Percentiles rank a stretch among this genome's conserved stretches.
Evolutionary conservation across 2,113 vertebrate genomes (phyloP).

Genomic region (Macrotus californicus): DNA sequence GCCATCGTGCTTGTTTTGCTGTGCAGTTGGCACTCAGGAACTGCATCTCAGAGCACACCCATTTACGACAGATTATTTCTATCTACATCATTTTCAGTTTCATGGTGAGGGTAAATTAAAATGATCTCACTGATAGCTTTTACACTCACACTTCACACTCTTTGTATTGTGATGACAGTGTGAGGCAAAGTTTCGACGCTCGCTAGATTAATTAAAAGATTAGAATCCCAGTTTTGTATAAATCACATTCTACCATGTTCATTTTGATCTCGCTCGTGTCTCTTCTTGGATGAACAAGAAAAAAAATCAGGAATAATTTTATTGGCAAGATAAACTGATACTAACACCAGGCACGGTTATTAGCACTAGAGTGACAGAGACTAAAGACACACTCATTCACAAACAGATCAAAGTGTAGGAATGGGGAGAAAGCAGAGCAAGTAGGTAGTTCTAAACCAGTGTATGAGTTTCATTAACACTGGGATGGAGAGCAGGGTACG

Average conservation of each 20-base stretch:
- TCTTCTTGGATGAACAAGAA: neutral
- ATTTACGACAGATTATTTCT: neutral
- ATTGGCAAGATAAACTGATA: neutral
- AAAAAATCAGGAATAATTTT: neutral
- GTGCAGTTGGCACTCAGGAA: neutral
- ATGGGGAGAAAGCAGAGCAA: neutral
- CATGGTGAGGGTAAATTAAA: neutral
- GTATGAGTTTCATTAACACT: rapidly evolving
- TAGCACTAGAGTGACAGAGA: neutral
- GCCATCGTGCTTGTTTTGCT: neutral
- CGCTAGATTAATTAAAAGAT: neutral
- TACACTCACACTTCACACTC: neutral
- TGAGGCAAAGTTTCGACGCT: neutral
- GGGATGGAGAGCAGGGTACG: neutral
- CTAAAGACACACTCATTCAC: neutral
- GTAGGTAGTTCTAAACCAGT: neutral
- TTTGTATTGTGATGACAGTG: neutral
- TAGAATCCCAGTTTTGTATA: conserved; percentile 16
- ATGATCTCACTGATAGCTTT: conserved; percentile 4
- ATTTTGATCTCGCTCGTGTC: neutral
- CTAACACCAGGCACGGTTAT: neutral
- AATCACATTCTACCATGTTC: neutral
- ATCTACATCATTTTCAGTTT: conserved; percentile 41
- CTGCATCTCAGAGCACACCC: neutral
- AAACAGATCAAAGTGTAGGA: neutral